A percentile compares a stretch with the other conserved stretches of the same genome.
Evolutionary conservation across 2,888 invertebrate genomes (phyloP).

Genomic region (Imbricaverruca yamaguchii): DNA sequence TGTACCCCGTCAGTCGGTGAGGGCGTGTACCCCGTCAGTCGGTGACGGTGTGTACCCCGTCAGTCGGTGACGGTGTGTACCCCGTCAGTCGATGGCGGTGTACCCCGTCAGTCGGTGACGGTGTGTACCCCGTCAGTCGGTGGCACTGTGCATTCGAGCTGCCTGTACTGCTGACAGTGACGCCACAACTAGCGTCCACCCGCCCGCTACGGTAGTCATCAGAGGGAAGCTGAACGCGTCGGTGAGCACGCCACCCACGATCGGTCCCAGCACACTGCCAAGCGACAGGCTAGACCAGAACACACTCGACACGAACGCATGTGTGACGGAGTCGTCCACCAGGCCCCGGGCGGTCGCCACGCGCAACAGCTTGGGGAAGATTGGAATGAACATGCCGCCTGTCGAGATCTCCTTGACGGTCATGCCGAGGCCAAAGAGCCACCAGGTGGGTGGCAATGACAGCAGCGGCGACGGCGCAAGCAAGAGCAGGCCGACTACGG

Average conservation of each 20-base stretch:
- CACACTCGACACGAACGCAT: neutral
- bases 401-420: neutral
- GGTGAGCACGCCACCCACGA: neutral
- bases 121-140: too few species aligned
- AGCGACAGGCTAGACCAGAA: neutral
- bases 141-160: too few species aligned
- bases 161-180: too few species aligned
- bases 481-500: slow-evolving; percentile 54
- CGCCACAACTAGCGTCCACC: neutral
- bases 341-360: neutral
- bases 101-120: too few species aligned
- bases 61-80: too few species aligned
- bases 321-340: neutral
- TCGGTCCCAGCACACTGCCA: neutral
- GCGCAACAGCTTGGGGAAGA: neutral
- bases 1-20: too few species aligned
- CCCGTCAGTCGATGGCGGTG: too few species aligned
- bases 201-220: neutral
- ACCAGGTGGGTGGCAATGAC: slow-evolving; percentile 28
- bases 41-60: too few species aligned
- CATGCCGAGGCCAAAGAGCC: neutral
- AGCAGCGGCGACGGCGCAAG: slow-evolving; percentile 58
- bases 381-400: neutral
- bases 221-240: neutral
- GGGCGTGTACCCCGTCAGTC: too few species aligned